Percentiles rank a stretch among this genome's conserved stretches.
phyloP scores from a whole-genome alignment of 2,888 invertebrate genomes.

The Flexamia atlantica region DNA sequence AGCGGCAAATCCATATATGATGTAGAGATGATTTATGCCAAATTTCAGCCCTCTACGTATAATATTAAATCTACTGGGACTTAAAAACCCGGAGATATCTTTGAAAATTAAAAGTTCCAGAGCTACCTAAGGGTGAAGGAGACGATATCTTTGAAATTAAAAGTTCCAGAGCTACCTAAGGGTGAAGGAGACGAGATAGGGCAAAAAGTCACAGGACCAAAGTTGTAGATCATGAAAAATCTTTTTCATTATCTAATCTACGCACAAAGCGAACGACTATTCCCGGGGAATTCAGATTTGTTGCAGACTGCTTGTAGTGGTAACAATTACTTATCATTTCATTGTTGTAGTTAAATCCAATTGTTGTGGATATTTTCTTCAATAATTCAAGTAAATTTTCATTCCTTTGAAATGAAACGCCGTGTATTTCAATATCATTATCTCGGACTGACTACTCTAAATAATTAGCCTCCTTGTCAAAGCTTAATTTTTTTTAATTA shows the following conservation, averaged over 20 bases:
- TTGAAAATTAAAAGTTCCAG: too few species aligned
- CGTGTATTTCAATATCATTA: constrained; percentile 1
- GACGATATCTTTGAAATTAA: too few species aligned
- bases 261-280: constrained; percentile 2
- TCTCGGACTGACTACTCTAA: not conserved
- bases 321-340: not conserved
- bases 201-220: too few species aligned
- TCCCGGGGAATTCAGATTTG: not conserved
- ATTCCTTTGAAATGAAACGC: constrained; percentile 5
- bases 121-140: too few species aligned
- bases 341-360: not conserved
- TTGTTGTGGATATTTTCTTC: not conserved
- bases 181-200: too few species aligned
- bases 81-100: too few species aligned
- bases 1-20: too few species aligned
- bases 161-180: too few species aligned
- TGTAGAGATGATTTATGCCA: too few species aligned
- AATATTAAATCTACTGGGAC: too few species aligned
- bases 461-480: not conserved
- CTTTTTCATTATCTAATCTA: constrained; percentile 25
- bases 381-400: not conserved
- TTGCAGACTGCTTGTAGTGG: not conserved
- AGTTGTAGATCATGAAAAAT: too few species aligned
- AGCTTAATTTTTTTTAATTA: not conserved
- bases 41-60: too few species aligned